Base-by-base conservation (phyloP, 2,888 invertebrate genomes). In the Endotricha flammealis region DNA sequence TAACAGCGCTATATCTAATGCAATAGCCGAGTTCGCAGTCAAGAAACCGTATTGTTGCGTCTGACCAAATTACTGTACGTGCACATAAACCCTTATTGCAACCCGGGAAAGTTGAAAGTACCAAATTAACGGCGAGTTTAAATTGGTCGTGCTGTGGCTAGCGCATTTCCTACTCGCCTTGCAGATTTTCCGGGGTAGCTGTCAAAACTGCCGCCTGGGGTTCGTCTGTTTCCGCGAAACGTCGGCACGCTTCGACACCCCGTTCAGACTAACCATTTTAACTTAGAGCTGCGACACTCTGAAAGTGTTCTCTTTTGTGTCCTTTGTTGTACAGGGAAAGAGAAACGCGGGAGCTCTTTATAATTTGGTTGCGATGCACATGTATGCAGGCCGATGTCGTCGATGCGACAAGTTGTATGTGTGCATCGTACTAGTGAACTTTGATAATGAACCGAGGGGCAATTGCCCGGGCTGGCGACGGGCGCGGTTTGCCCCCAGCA, bases 401-500 rank as follows among this genome's bases (percentile, higher is more conserved):
- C 47, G 42, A 41, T 48, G 48, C 41, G 45, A 35, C 36, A 17
- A 35, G 44, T 41, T 52, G 42, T 57, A 53, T 66, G 76, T 78
- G 78, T 74, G 75, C 65, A 60, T 36, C 71, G 81, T 76, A 77
- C 80, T 77, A 81, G 76, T 85, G 85, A 85, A 85, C 85, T 83
- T 85, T 85, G 83, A 74, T 85, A 85, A 85, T 85, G 85, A 85
- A 85, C 85, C 72, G 60, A 57, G 67, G 66, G 76, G 72, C 68
- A 70, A 70, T 70, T 65, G 75, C 67, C 75, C 68, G 72, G 65
- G 64, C 48, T 46, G 32, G 45, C 42, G 55, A 50, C 42, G 52
- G 50, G 50, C 48, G 49, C 53, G 50, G 56, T 13, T 54, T 32
- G 44, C 46, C 53, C 48, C 38, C 34, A 36, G 25, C 39, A 41